phyloP scores from a whole-genome alignment of 2,888 invertebrate species.

The Timandra comae region DNA sequence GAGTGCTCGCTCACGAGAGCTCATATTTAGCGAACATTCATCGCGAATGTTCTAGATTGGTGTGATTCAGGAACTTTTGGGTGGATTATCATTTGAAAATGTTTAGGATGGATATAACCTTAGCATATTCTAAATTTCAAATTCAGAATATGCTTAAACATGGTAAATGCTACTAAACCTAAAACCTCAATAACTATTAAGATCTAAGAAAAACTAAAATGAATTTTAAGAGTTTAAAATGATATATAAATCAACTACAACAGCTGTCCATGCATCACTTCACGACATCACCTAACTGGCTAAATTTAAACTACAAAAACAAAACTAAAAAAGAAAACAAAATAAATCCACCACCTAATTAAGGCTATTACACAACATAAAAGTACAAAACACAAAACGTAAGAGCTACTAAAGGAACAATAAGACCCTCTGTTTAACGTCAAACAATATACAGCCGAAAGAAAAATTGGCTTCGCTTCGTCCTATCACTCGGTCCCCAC shows the following conservation, averaged over 20 bases:
- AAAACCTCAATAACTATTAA: too few relatives aligned
- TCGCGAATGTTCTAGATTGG: slow-evolving; percentile 22
- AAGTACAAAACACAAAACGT: background rate
- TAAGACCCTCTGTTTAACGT: background rate
- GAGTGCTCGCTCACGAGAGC: too few relatives aligned
- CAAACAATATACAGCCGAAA: background rate
- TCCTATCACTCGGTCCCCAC: slow-evolving; percentile 28
- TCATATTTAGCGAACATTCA: slow-evolving; percentile 51
- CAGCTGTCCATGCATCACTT: too few relatives aligned
- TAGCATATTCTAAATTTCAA: too few relatives aligned
- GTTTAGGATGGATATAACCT: too few relatives aligned
- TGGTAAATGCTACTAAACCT: too few relatives aligned
- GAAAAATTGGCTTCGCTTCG: slow-evolving; percentile 20
- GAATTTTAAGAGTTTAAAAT: too few relatives aligned
- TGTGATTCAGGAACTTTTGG: slow-evolving; percentile 19
- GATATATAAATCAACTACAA: too few relatives aligned
- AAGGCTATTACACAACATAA: too few relatives aligned
- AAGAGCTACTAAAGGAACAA: background rate
- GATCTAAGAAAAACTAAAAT: too few relatives aligned
- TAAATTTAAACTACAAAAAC: background rate
- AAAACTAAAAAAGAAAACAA: background rate
- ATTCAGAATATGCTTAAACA: too few relatives aligned
- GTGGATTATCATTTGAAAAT: background rate
- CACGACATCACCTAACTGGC: too few relatives aligned
- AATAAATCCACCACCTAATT: background rate